Evolutionary conservation across 2,888 invertebrate species (phyloP).

Genomic region (Macrosoma leucophasiata): DNA sequence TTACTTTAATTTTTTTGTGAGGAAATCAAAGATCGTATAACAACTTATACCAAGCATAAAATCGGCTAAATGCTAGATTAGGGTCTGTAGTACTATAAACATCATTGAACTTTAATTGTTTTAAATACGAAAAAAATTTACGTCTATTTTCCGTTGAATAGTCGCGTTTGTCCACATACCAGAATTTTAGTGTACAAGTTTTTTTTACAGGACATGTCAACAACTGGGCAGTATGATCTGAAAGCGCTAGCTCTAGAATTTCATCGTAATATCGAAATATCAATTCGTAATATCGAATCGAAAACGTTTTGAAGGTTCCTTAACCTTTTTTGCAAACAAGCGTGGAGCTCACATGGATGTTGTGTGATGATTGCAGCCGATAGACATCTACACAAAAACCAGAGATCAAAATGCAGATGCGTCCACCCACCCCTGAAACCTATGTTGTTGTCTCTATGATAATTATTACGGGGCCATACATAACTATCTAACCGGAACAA

Average conservation of each 20-base stretch:
- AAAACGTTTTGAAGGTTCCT: too few relatives aligned
- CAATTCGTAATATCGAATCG: too few relatives aligned
- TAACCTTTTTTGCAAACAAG: too few relatives aligned
- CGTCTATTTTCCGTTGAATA: neutral
- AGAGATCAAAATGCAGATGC: too few relatives aligned
- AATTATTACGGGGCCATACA: too few relatives aligned
- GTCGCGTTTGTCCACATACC: conserved; percentile 2
- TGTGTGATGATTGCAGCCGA: too few relatives aligned
- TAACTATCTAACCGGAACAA: too few relatives aligned
- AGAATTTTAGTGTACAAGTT: conserved; percentile 1
- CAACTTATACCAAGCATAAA: conserved; percentile 2
- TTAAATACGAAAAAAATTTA: neutral
- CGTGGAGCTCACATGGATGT: too few relatives aligned
- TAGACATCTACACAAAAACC: too few relatives aligned
- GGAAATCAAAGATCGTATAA: conserved; percentile 5
- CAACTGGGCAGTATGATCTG: conserved; percentile 4
- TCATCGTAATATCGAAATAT: too few relatives aligned
- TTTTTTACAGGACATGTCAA: conserved; percentile 1
- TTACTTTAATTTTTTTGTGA: conserved; percentile 1
- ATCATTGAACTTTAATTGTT: conserved; percentile 1
- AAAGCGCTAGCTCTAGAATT: conserved; percentile 1
- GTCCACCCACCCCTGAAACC: too few relatives aligned
- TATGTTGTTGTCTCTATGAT: too few relatives aligned
- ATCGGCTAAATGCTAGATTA: neutral
- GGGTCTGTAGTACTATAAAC: neutral